Evolutionary conservation across 1,140 invertebrate genomes (phyloP).

Genomic region (Macrobrachium nipponense): DNA sequence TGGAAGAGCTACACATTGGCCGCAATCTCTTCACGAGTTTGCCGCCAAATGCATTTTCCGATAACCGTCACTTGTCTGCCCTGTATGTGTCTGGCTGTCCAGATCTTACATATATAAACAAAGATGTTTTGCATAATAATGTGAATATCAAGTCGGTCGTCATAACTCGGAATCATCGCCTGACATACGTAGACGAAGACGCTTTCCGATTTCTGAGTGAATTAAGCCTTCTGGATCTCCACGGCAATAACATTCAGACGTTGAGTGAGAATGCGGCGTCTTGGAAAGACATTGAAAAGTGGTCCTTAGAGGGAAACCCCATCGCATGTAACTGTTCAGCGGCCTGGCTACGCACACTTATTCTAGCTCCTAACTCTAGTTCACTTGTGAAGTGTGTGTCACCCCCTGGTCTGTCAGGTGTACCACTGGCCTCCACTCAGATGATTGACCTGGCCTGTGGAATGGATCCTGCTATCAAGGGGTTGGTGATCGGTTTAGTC

Average conservation of each 20-base stretch:
- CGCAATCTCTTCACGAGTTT: constrained; percentile 56
- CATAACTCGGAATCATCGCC: constrained; percentile 53
- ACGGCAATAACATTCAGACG: constrained; percentile 52
- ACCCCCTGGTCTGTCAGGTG: constrained; percentile 45
- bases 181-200: constrained; percentile 53
- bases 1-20: constrained; percentile 61
- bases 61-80: constrained; percentile 55
- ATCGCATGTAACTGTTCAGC: constrained; percentile 61
- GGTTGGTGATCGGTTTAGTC: constrained; percentile 54
- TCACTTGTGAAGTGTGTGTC: constrained; percentile 45
- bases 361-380: constrained; percentile 47
- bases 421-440: constrained; percentile 34
- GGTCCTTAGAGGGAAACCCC: constrained; percentile 60
- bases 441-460: constrained; percentile 62
- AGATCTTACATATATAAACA: constrained; percentile 39
- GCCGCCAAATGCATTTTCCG: constrained; percentile 47
- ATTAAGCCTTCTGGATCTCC: constrained; percentile 55
- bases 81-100: constrained; percentile 56
- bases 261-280: constrained; percentile 56
- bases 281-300: constrained; percentile 59
- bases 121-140: constrained; percentile 47
- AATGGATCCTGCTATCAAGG: constrained; percentile 57
- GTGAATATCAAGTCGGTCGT: constrained; percentile 56
- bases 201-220: constrained; percentile 56
- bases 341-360: constrained; percentile 57